A percentile compares a stretch with the other conserved stretches of the same genome.
Evolutionary conservation across 2,113 vertebrate species (phyloP).

Genomic region (Acrocephalus kingi): DNA sequence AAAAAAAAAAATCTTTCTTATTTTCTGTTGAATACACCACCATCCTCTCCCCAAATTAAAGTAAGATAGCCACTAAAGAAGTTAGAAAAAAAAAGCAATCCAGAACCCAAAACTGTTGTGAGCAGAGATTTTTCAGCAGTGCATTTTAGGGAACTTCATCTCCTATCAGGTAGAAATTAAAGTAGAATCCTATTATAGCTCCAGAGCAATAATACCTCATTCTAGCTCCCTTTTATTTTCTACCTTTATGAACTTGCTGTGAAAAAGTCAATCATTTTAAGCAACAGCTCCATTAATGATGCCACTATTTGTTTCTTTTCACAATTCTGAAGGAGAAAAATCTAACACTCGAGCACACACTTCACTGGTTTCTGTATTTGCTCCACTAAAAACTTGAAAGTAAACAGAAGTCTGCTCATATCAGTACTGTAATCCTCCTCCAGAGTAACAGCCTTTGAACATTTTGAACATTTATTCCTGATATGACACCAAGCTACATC

Average conservation of each 20-base stretch:
- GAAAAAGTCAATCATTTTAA: not conserved
- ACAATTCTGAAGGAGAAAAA: not conserved
- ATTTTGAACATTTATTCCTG: not conserved
- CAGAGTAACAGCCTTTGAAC: not conserved
- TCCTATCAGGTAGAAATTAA: not conserved
- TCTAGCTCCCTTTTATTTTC: not conserved
- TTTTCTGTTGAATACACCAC: not conserved
- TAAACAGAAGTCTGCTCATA: not conserved
- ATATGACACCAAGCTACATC: not conserved
- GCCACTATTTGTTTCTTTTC: not conserved
- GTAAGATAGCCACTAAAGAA: not conserved
- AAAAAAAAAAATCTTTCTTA: not conserved
- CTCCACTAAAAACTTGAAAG: not conserved
- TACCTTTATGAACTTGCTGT: not conserved
- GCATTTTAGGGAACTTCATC: not conserved
- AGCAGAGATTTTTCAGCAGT: not conserved
- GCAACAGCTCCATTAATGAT: not conserved
- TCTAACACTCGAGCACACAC: not conserved
- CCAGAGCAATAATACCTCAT: not conserved
- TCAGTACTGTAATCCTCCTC: not conserved
- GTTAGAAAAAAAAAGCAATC: not conserved
- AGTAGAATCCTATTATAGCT: not conserved
- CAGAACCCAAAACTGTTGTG: not conserved
- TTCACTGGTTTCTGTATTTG: not conserved
- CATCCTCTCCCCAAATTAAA: not conserved